Percentiles rank a stretch among this genome's conserved stretches.
Evolutionary conservation across 2,797 vertebrate genomes (phyloP).

Genomic region (Spinus pinus): DNA sequence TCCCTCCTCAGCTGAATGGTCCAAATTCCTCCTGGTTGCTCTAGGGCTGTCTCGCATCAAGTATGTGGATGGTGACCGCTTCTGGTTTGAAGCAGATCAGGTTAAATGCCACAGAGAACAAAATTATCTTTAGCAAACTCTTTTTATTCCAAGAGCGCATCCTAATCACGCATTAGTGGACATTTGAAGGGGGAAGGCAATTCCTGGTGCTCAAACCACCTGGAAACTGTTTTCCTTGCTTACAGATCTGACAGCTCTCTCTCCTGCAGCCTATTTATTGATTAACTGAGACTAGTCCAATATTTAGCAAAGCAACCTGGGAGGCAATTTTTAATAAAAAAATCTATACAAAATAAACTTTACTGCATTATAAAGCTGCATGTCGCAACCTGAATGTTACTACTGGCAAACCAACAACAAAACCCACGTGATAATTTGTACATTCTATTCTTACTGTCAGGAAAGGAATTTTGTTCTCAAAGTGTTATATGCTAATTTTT

Average conservation of each 20-base stretch:
- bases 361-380: background rate
- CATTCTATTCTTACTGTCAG: background rate
- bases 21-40: fast-evolving
- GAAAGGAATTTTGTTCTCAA: background rate
- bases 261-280: background rate
- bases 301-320: background rate
- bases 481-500: background rate
- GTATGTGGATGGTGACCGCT: background rate
- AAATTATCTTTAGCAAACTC: background rate
- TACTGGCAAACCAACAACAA: background rate
- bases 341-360: background rate
- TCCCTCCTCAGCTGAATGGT: background rate
- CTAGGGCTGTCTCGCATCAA: background rate
- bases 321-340: background rate
- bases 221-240: background rate
- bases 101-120: background rate
- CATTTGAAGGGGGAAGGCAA: background rate
- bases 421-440: background rate
- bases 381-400: background rate
- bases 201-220: background rate
- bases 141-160: constrained; percentile 11
- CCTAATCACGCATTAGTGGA: background rate
- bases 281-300: background rate
- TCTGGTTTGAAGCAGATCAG: background rate
- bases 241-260: background rate